Conservation (phyloP, 2,888 invertebrate genomes). For the Tupiocoris notatus region DNA sequence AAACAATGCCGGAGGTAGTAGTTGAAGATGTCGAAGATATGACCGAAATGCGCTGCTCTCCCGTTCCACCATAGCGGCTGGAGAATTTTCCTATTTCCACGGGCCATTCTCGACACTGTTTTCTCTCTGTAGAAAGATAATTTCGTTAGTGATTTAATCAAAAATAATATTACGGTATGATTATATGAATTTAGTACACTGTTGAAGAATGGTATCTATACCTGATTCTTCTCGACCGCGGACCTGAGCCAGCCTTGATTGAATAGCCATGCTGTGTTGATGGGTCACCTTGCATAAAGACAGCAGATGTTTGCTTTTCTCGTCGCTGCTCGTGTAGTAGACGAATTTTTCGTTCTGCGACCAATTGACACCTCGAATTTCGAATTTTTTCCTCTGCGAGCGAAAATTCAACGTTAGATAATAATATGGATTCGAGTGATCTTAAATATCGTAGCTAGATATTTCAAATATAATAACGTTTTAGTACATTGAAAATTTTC, state of each 20-base stretch:
- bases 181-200: too few species aligned
- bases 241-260: slow-evolving; percentile 79
- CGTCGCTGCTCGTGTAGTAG: slow-evolving; percentile 87
- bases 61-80: slow-evolving; percentile 53
- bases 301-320: slow-evolving; percentile 87
- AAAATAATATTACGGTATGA: neutral
- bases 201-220: too few species aligned
- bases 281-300: slow-evolving; percentile 88
- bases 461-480: too few species aligned
- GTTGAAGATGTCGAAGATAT: slow-evolving; percentile 94
- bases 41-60: slow-evolving; percentile 81
- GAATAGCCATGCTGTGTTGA: slow-evolving; percentile 91
- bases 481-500: neutral
- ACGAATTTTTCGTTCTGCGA: slow-evolving; percentile 70
- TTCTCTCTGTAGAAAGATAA: slow-evolving; percentile 57
- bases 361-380: slow-evolving; percentile 83
- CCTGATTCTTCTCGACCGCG: slow-evolving; percentile 78
- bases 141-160: too few species aligned
- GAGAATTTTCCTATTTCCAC: slow-evolving; percentile 46
- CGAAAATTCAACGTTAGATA: too few species aligned
- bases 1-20: slow-evolving; percentile 94
- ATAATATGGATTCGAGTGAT: too few species aligned
- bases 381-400: slow-evolving; percentile 85
- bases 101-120: slow-evolving; percentile 63
- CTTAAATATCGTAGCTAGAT: too few species aligned